phyloP scores from a whole-genome alignment of 2,113 vertebrate species.

The Serranochromis macrocephalus region DNA sequence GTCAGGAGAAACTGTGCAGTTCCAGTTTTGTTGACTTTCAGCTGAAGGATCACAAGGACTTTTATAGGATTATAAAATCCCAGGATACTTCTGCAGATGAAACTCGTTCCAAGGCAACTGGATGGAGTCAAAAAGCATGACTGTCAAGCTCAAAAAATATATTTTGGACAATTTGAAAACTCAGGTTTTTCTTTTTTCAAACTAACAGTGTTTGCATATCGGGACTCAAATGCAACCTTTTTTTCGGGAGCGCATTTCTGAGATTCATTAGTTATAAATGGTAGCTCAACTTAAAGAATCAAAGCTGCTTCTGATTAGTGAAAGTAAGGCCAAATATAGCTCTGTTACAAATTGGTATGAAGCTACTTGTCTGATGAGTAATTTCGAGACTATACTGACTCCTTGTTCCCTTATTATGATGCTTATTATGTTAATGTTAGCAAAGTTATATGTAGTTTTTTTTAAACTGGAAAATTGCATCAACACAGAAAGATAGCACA shows the following conservation, averaged over 20 bases:
- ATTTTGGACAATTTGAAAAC: not conserved
- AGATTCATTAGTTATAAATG: not conserved
- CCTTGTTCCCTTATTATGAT: not conserved
- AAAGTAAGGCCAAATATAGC: not conserved
- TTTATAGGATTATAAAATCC: conserved; percentile 3
- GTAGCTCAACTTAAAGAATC: not conserved
- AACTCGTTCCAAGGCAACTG: not conserved
- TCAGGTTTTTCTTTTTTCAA: not conserved
- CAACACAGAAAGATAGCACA: not conserved
- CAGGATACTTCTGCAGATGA: not conserved
- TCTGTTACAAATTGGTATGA: not conserved
- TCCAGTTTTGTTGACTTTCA: not conserved
- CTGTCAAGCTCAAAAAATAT: not conserved
- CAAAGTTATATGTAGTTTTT: not conserved
- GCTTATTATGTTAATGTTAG: not conserved
- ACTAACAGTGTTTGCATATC: not conserved
- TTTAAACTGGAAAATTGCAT: not conserved
- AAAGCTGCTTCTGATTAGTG: not conserved
- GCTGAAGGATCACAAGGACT: not conserved
- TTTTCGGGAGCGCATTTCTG: not conserved
- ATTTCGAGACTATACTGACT: not conserved
- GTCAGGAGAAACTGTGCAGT: not conserved
- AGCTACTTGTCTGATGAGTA: not conserved
- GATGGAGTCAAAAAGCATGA: not conserved
- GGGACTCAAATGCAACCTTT: not conserved